Evolutionary conservation across 2,797 vertebrate species (phyloP), one percentile per base, ranked within the genome.

Genomic region (Hemibagrus guttatus): DNA sequence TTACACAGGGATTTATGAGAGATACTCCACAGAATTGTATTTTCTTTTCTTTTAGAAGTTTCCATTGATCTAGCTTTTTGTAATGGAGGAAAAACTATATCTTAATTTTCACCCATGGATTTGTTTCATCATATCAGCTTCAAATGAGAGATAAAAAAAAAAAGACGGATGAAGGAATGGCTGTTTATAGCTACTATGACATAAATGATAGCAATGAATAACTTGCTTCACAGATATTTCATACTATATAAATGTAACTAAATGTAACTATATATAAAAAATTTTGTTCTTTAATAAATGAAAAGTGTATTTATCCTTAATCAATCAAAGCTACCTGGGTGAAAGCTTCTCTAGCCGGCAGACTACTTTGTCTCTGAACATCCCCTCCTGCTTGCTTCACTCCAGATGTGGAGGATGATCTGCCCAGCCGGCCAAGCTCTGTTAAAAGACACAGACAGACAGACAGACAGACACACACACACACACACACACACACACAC

Each of bases 341-440:
- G 83, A 94, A 93, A 85, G 94, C 93, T 90, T 97, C 97, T 90
- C 96, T 93, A 81, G 95, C 95, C 75, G 97, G 95, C 89, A 97
- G 95, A 90, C 96, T 97, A 94, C 96, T 97, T 89, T 97, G 97
- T 85, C 97, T 94, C 82, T 96, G 96, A 59, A 95, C 93, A 28
- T 97, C 96, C 90, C 94, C 95, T 91, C 94, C 94, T 68, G 95
- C 95, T 83, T 97, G 97, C 84, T 96, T 97, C 72, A 97, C 96
- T 80, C 97, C 97, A 0, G 97, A 97, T 88, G 97, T 97, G 92
- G 97, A 98, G 85, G 97, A 97, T 0, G 97, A 98, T 85, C 97
- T 97, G 78, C 97, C 97, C 90, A 98, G 95, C 87, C 97, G 97
- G 91, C 97, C 96, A 91, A 97, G 95, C 93, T 98, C 97, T 98